phyloP scores from a whole-genome alignment of 1,140 invertebrate species.

The Hypsibius dujardini region DNA sequence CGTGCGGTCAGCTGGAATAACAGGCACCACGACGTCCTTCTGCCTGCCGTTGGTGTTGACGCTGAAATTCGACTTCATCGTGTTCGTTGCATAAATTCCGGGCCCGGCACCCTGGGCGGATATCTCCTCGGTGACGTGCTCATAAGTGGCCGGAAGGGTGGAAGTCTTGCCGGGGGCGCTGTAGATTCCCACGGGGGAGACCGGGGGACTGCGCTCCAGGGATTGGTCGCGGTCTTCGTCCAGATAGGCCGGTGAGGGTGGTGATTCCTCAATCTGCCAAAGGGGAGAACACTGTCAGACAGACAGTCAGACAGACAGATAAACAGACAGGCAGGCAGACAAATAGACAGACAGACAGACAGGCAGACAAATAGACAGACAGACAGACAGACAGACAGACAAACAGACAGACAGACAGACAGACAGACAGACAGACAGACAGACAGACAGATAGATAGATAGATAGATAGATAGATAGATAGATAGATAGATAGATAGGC shows the following conservation, averaged over 20 bases:
- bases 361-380: no score
- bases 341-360: no score
- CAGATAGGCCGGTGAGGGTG: not conserved
- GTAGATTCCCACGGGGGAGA: slow-evolving; percentile 8
- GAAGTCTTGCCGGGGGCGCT: not conserved
- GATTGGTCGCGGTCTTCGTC: not conserved
- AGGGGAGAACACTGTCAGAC: no score
- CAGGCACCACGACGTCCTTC: slow-evolving; percentile 1
- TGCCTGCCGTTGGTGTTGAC: slow-evolving; percentile 10
- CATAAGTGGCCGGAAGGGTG: not conserved
- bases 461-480: no score
- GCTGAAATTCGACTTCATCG: not conserved
- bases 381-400: no score
- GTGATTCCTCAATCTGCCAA: no score
- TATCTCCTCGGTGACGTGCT: slow-evolving; percentile 25
- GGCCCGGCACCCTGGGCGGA: slow-evolving; percentile 35
- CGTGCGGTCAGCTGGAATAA: slow-evolving; percentile 14
- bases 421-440: no score
- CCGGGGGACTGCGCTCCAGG: not conserved
- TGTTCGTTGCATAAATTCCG: not conserved
- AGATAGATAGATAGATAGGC: no score
- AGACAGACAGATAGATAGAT: no score
- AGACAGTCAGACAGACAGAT: no score
- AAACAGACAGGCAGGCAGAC: no score
- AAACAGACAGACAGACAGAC: no score